Base-by-base conservation (phyloP, 1,140 invertebrate genomes). In the Harlomillsia oculata region DNA sequence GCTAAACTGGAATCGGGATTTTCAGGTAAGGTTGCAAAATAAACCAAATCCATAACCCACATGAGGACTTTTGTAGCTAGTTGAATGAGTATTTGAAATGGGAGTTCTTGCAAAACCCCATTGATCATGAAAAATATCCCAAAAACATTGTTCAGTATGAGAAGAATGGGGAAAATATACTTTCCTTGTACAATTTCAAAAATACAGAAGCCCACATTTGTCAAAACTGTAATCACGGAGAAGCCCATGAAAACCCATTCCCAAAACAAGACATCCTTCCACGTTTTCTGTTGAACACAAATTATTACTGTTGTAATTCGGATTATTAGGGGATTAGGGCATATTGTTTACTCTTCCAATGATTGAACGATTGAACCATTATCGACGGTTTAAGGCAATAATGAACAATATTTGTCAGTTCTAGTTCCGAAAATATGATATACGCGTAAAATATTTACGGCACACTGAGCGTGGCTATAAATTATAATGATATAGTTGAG, bases 1-100 rank as follows among this genome's bases (percentile, higher is more conserved):
- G 6, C 49, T 9, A 21, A 21, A 26, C 28, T 44, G 26, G 41
- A 26, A 5, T 34, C 26, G 23, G 16, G 39, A n/a, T 34, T 43
- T 28, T 52, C 39, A 32, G 52, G 20, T 23, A 39, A 40, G 25
- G 37, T 40, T 14, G 52, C 26, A 36, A 57, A 57, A 29, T 51
- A 57, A 13, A 57, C 34, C n/a, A 57, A 49, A 45, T 57, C 49
- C 34, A 57, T 36, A 18, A 51, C 18, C 55, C 55, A 57, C 30
- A 51, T 21, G 20, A 57, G 9, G 11, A 21, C 36, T 36, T 57
- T 57, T 23, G 48, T 44, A 20, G 52, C 20, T 23, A 57, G 36
- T 26, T 57, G 55, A n/a, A 51, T 52, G 2, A 57, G 23, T 14
- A 57, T 23, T 44, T 57, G 48, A 41, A 57, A 57, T 2, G 55